These are phyloP conservation scores for Ruditapes philippinarum DNA, from an alignment of 1,140 invertebrate genomes.

Conservation along the genomic window DNA sequence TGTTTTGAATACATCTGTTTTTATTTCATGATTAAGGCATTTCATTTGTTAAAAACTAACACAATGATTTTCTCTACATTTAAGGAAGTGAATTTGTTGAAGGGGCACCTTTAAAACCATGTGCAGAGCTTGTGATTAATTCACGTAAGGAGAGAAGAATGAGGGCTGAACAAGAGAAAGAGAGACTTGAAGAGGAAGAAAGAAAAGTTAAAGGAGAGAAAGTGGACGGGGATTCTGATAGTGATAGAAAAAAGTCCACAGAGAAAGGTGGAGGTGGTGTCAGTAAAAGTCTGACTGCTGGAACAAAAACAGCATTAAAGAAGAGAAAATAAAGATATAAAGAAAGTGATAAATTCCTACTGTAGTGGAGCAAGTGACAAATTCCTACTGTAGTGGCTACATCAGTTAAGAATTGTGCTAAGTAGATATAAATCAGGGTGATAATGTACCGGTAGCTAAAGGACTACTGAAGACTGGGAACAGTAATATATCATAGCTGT, in stretches of 20 bases:
- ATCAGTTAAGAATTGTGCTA: no score
- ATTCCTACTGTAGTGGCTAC: no score
- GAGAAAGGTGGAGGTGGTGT: not conserved
- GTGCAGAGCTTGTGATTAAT: constrained; percentile 76
- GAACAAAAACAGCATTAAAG: not conserved
- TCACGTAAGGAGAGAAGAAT: constrained; percentile 69
- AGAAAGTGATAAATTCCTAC: no score
- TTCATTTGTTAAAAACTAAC: no score
- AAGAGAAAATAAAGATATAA: not conserved
- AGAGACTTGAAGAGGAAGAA: constrained; percentile 6
- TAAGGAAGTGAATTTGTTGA: constrained; percentile 79
- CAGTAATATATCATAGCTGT: no score
- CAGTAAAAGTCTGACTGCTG: not conserved
- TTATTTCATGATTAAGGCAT: no score
- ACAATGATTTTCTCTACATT: constrained; percentile 38
- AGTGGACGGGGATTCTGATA: not conserved
- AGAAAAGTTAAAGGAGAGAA: not conserved
- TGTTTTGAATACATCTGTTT: no score
- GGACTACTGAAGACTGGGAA: no score
- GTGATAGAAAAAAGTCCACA: not conserved
- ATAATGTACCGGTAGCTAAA: no score
- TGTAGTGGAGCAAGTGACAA: no score
- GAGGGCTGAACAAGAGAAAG: constrained; percentile 62
- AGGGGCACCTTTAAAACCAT: constrained; percentile 74
- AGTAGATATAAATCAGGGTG: no score